Percentiles rank a stretch among this genome's conserved stretches.
These are phyloP conservation scores for Athene noctua DNA, from an alignment of 2,113 vertebrate species.

Conservation along the genomic window DNA sequence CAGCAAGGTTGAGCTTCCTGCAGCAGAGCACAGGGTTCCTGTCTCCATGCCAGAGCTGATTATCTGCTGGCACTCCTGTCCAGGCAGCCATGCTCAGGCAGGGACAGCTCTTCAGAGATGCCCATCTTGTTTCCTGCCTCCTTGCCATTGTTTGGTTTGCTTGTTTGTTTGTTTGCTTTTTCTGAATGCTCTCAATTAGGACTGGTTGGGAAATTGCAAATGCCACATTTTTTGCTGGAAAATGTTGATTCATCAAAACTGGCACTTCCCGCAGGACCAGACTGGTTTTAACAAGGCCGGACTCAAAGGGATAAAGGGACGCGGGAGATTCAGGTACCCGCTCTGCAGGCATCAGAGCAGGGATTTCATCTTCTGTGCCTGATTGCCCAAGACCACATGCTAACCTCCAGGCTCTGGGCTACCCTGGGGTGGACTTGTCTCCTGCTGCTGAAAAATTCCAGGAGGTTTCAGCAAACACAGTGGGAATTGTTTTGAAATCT, in stretches of 20 bases:
- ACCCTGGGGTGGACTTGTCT: background rate
- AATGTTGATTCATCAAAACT: slow-evolving; percentile 47
- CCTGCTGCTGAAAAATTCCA: background rate
- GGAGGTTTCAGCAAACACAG: background rate
- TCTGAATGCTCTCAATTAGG: slow-evolving; percentile 55
- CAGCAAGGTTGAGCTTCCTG: background rate
- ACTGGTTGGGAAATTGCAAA: slow-evolving; percentile 39
- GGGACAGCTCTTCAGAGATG: background rate
- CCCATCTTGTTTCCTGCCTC: background rate
- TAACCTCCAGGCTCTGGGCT: background rate
- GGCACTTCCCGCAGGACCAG: background rate
- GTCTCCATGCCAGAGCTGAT: background rate
- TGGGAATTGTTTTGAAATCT: background rate
- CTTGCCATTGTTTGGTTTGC: slow-evolving; percentile 34
- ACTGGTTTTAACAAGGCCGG: slow-evolving; percentile 35
- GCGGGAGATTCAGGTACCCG: background rate
- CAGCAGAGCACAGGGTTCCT: background rate
- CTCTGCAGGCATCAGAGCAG: background rate
- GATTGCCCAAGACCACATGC: background rate
- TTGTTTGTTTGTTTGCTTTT: slow-evolving; percentile 47
- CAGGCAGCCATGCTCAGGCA: fast-evolving
- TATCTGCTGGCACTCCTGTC: background rate
- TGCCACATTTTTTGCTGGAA: slow-evolving; percentile 35
- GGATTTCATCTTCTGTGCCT: background rate
- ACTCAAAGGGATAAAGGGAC: background rate